A percentile compares a stretch with the other conserved stretches of the same genome.
Evolutionary conservation across 2,113 vertebrate genomes (phyloP).

Genomic region (Sphyrna mokarran): DNA sequence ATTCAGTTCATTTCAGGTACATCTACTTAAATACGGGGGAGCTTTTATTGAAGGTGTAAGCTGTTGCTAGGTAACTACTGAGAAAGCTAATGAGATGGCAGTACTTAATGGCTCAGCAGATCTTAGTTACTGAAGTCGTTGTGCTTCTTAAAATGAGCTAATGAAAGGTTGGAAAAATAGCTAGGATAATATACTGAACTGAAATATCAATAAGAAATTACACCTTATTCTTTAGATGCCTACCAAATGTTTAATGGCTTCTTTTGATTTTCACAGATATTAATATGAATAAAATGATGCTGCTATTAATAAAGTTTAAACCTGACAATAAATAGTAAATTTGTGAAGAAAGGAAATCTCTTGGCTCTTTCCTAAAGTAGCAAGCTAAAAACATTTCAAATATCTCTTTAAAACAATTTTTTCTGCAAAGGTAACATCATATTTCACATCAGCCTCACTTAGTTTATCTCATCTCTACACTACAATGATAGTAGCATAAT

Average conservation of each 20-base stretch:
- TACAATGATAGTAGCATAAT: not conserved
- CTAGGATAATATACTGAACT: not conserved
- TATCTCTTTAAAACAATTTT: not conserved
- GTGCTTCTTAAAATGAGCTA: not conserved
- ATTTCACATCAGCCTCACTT: not conserved
- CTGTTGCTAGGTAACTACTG: conserved; percentile 57
- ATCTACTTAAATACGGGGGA: conserved; percentile 40
- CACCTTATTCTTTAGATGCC: not conserved
- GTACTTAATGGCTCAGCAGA: conserved; percentile 38
- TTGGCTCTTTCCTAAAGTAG: not conserved
- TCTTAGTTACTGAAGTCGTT: not conserved
- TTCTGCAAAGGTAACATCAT: not conserved
- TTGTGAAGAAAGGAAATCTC: not conserved
- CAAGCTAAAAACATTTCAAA: not conserved
- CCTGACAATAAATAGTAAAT: not conserved
- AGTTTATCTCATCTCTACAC: not conserved
- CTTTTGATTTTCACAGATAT: not conserved
- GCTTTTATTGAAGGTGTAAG: conserved; percentile 45
- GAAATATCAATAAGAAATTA: not conserved
- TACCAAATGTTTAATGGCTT: not conserved
- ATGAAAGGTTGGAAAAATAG: not conserved
- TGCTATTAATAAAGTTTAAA: not conserved
- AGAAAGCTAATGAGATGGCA: conserved; percentile 46
- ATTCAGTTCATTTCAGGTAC: not conserved
- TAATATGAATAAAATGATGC: not conserved